Base-by-base conservation (phyloP, 2,888 invertebrate species). In the Xanthorhoe designata region DNA sequence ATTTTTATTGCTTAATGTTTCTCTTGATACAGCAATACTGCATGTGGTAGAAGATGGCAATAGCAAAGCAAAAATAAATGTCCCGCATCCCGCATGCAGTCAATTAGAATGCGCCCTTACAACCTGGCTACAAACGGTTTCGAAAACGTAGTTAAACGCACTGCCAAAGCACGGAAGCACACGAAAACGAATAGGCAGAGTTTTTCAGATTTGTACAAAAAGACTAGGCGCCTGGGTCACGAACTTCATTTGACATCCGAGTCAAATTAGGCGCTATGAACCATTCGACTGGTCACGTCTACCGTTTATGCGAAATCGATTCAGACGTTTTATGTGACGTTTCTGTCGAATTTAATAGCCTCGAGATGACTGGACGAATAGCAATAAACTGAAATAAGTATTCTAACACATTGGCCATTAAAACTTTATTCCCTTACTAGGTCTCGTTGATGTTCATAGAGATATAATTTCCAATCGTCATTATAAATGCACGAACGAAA, bases 281-380 rank as follows among this genome's bases (percentile, higher is more conserved):
- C 82, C 81, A 85, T 80, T 81, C 78, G 79, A 78, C 82, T 82
- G 85, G 90, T 91, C 91, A 92, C 91, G 92, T 92, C 85, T 86
- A 88, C 82, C 88, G 87, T 92, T 93, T 92, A 92, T 92, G 89
- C 80, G 91, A 92, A 93, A 93, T 93, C 92, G 92, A 93, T 92
- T 83, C 83, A 75, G 79, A 75, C 90, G 84, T 88, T 93, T 92
- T 92, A 93, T 92, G 89, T 86, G 89, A 90, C 90, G 85, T 90
- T 87, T 89, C 88, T 88, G 86, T 82, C 86, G 87, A 90, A 87
- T 92, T 92, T 92, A 92, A 93, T 90, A 82, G 90, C 88, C 79
- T 67, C 76, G 83, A 89, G 91, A 91, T 89, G 91, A 89, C 91
- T 89, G 90, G 87, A 79, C 90, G 86, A 87, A 84, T 81, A 84